Conservation (phyloP, 1,140 invertebrate genomes). For the Drosophila cardini region DNA sequence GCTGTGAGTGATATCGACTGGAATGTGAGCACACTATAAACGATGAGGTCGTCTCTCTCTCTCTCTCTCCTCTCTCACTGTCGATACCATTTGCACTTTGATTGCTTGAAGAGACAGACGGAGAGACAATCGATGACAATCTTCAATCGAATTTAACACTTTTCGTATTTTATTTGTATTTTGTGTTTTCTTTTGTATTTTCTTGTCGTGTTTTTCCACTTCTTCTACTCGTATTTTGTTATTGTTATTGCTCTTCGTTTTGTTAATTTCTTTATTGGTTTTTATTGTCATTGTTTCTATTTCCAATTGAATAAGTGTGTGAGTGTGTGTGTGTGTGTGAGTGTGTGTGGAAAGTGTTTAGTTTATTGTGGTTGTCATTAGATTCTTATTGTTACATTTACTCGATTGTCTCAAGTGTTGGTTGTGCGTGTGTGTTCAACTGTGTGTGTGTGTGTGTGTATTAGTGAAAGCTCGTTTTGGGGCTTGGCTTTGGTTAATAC, state of each 20-base stretch:
- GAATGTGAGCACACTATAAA: not conserved
- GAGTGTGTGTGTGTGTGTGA: slow-evolving; percentile 10
- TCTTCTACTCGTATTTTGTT: slow-evolving; percentile 23
- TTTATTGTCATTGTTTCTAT: slow-evolving; percentile 72
- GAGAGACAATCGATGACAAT: slow-evolving; percentile 65
- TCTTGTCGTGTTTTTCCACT: slow-evolving; percentile 8
- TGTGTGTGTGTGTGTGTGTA: not conserved
- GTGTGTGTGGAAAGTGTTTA: slow-evolving; percentile 43
- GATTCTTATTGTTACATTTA: slow-evolving; percentile 69
- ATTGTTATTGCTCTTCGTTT: slow-evolving; percentile 43
- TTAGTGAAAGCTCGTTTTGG: slow-evolving; percentile 61
- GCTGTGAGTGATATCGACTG: slow-evolving; percentile 13
- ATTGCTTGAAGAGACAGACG: slow-evolving; percentile 37
- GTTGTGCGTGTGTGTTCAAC: slow-evolving; percentile 29
- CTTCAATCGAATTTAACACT: slow-evolving; percentile 79
- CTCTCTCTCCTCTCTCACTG: no score
- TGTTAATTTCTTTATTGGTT: slow-evolving; percentile 82
- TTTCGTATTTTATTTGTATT: slow-evolving; percentile 59
- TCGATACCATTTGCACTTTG: slow-evolving; percentile 45
- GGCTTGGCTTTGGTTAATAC: slow-evolving; percentile 45
- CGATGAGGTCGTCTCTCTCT: no score
- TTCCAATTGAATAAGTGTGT: slow-evolving; percentile 24
- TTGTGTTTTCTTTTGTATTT: slow-evolving; percentile 11
- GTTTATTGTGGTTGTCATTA: slow-evolving; percentile 39
- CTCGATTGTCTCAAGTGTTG: slow-evolving; percentile 52